A percentile compares a stretch with the other conserved stretches of the same genome.
Evolutionary conservation across 2,797 vertebrate genomes (phyloP).

Genomic region (Hydrolagus colliei): DNA sequence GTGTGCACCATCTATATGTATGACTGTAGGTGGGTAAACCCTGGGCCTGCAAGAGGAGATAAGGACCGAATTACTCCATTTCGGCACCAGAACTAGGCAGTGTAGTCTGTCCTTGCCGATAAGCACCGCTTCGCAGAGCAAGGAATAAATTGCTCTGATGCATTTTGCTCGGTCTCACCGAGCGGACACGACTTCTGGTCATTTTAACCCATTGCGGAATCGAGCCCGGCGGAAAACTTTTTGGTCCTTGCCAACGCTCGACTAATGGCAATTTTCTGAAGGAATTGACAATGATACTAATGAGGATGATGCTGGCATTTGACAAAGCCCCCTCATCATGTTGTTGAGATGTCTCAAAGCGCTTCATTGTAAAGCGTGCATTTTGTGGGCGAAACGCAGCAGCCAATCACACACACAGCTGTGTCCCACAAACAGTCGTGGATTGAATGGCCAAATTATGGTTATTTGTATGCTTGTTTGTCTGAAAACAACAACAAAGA

Average conservation of each 20-base stretch:
- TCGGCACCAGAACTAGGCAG: not conserved
- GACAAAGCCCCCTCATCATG: not conserved
- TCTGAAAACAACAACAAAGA: too few relatives aligned
- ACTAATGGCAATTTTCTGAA: not conserved
- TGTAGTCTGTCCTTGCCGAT: not conserved
- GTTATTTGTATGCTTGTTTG: too few relatives aligned
- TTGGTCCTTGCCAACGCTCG: not conserved
- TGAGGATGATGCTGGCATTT: not conserved
- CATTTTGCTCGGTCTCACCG: not conserved
- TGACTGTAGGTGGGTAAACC: slow-evolving; percentile 29
- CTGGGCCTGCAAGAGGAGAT: slow-evolving; percentile 34
- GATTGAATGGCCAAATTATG: too few relatives aligned
- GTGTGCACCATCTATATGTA: not conserved
- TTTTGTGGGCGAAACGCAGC: not conserved
- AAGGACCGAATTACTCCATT: not conserved
- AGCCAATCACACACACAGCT: too few relatives aligned
- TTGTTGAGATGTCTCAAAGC: not conserved
- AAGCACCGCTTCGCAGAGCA: slow-evolving; percentile 2
- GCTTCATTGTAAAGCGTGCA: not conserved
- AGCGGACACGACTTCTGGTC: not conserved
- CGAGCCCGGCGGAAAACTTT: not conserved
- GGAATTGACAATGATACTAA: not conserved
- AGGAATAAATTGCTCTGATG: slow-evolving; percentile 6
- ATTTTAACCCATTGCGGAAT: not conserved
- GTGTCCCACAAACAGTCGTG: too few relatives aligned